phyloP scores from a whole-genome alignment of 2,797 vertebrate species.

The Acropternis orthonyx region DNA sequence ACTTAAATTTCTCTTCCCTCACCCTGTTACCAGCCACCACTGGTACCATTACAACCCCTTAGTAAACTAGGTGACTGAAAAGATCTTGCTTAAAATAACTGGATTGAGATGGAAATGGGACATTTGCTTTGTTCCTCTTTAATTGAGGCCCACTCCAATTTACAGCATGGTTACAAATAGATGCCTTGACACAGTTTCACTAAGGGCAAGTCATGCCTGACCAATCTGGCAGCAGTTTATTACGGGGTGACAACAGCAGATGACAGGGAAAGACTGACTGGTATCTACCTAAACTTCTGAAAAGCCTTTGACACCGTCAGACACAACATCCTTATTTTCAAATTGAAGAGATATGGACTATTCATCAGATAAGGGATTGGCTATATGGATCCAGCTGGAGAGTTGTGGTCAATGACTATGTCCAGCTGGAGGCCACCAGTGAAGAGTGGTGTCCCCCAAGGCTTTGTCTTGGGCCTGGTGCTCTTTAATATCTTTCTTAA shows the following conservation, averaged over 20 bases:
- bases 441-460: not conserved
- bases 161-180: not conserved
- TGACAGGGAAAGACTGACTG: not conserved
- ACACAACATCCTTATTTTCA: not conserved
- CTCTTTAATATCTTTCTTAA: too few relatives aligned
- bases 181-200: not conserved
- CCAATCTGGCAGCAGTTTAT: not conserved
- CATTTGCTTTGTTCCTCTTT: not conserved
- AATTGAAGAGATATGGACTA: too few relatives aligned
- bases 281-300: not conserved
- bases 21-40: not conserved
- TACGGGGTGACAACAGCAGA: not conserved
- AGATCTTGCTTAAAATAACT: not conserved
- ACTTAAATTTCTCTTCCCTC: not conserved
- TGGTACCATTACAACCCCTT: not conserved
- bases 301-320: not conserved
- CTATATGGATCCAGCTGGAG: not conserved
- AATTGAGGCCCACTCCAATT: not conserved
- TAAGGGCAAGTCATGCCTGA: not conserved
- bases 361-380: not conserved
- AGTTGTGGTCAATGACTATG: not conserved
- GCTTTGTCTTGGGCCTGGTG: not conserved
- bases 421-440: too few relatives aligned
- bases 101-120: not conserved
- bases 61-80: not conserved